Base-by-base conservation (phyloP, 30 jellyfish, hydroid and myxozoan genomes). In the Rhopilema esculentum region DNA sequence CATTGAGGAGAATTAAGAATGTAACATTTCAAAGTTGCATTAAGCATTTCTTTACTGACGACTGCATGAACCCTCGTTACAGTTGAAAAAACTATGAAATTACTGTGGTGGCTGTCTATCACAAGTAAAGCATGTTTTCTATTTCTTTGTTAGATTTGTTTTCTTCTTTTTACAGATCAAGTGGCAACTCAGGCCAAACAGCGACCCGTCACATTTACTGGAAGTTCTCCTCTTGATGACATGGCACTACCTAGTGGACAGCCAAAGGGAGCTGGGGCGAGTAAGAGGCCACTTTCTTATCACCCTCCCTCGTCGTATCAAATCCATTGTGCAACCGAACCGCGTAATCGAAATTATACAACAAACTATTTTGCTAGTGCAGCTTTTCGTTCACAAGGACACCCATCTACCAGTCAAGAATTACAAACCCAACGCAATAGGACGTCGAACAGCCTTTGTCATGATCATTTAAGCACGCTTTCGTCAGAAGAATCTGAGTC, bases 401-500 rank as follows among this genome's bases (percentile, higher is more conserved):
- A 78, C 76, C 84, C 88, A 22, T 32, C 72, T 7, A 48, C 22
- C 18, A 28, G 27, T 4, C 69, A 67, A 15, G 79, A 65, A 0
- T 40, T 27, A 12, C 33, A 24, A 21, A 22, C 84, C 8, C 53
- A 62, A 22, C 32, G 82, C 33, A 53, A 70, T 26, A 72, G 82
- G 31, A 71, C 75, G 33, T 74, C 88, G 30, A 67, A 63, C 77
- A 88, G 91, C 32, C 32, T 63, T 19, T 30, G 84, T 23, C 88
- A 72, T 19, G 91, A 76, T 57, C 91, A 28, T 1, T 75, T 69
- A 0, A 25, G 30, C 53, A 74, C 81, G 17, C 49, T 57, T 4
- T 88, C 91, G 40, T 88, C 96, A 18, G 96, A 88, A 49, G 89
- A 88, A 22, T 87, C 95, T 0, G 93, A 73, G 1, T 75, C 82